Conservation (phyloP, 53 echinoderm and acorn worm genomes). For the Astropecten irregularis region DNA sequence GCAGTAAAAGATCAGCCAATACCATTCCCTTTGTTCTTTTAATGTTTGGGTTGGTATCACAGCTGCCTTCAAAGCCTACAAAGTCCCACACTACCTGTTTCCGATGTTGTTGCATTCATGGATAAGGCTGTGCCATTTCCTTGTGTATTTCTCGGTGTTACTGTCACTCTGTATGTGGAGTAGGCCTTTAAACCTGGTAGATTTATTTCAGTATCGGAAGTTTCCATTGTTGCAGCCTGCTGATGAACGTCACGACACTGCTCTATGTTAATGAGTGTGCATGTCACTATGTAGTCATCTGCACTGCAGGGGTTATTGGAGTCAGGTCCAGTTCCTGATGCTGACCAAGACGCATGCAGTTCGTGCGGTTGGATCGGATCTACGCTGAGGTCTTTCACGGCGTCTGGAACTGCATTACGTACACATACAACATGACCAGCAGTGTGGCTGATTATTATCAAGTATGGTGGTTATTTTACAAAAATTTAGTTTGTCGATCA, state of each 20-base stretch:
- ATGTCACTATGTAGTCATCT: slow-evolving; percentile 10
- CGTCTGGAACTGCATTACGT: too few species aligned
- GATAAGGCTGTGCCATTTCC: background rate
- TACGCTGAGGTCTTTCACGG: too few species aligned
- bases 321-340: background rate
- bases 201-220: background rate
- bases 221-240: background rate
- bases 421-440: too few species aligned
- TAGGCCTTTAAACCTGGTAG: background rate
- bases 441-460: too few species aligned
- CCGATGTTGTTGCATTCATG: background rate
- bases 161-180: slow-evolving; percentile 12
- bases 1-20: too few species aligned
- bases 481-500: too few species aligned
- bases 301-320: background rate
- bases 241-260: slow-evolving; percentile 7
- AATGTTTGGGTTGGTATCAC: too few species aligned
- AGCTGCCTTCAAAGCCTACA: too few species aligned
- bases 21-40: too few species aligned
- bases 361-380: too few species aligned
- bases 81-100: background rate
- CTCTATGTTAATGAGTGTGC: slow-evolving; percentile 2
- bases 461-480: too few species aligned
- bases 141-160: slow-evolving; percentile 4
- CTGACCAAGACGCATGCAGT: background rate